Percentiles rank a stretch among this genome's conserved stretches.
Evolutionary conservation across 2,888 invertebrate genomes (phyloP).

Genomic region (Melanchra persicariae): DNA sequence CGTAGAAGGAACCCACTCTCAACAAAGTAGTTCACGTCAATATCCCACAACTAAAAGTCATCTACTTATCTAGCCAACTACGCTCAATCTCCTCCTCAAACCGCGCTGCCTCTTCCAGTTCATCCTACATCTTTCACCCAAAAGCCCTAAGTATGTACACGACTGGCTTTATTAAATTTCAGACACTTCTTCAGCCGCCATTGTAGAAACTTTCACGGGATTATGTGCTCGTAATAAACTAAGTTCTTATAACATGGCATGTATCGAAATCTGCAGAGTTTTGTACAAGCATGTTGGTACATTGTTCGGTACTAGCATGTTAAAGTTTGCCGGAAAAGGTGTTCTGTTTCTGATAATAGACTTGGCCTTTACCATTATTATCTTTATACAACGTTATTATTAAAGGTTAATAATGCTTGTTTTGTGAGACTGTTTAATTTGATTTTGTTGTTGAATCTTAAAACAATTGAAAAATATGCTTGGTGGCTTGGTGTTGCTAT

Average conservation of each 20-base stretch:
- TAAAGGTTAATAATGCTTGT: not conserved
- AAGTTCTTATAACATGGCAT: conserved; percentile 59
- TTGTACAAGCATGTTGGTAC: conserved; percentile 11
- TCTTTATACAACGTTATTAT: not conserved
- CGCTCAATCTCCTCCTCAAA: not conserved
- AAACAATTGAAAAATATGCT: too few relatives aligned
- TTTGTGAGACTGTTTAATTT: not conserved
- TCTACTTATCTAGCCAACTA: too few relatives aligned
- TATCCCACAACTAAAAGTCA: too few relatives aligned
- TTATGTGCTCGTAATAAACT: conserved; percentile 68
- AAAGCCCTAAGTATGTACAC: conserved; percentile 60
- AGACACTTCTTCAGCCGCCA: conserved; percentile 63
- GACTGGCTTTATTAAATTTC: conserved; percentile 73
- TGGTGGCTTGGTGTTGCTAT: too few relatives aligned
- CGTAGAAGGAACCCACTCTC: too few relatives aligned
- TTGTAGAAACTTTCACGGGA: conserved; percentile 64
- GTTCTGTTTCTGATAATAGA: not conserved
- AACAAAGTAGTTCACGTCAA: too few relatives aligned
- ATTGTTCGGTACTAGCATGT: conserved; percentile 23
- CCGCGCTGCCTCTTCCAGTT: conserved; percentile 37
- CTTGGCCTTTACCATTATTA: not conserved
- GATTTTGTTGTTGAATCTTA: not conserved
- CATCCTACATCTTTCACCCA: not conserved
- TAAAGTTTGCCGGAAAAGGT: conserved; percentile 8
- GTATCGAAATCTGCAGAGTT: conserved; percentile 58